Evolutionary conservation across 2,888 invertebrate species (phyloP).

Genomic region (Macaria liturata): DNA sequence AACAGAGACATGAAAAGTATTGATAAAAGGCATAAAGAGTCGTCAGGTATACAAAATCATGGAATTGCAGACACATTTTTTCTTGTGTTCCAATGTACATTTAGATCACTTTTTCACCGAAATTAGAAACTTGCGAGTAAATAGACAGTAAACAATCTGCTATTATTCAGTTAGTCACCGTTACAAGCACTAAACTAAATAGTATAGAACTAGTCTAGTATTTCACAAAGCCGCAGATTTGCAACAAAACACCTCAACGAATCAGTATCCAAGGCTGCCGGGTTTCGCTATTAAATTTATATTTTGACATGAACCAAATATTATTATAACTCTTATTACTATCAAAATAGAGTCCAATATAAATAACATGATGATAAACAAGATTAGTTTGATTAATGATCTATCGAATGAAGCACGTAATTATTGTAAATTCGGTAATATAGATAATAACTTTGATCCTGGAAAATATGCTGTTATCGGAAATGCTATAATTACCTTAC

Average conservation of each 20-base stretch:
- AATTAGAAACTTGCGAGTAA: no score
- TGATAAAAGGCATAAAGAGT: no score
- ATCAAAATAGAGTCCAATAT: slow-evolving; percentile 1
- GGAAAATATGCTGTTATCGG: not conserved
- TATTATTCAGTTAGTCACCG: not conserved
- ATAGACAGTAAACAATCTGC: no score
- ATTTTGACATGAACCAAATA: slow-evolving; percentile 26
- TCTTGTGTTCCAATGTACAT: no score
- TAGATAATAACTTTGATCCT: not conserved
- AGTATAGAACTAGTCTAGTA: slow-evolving; percentile 22
- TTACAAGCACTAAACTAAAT: not conserved
- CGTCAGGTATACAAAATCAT: no score
- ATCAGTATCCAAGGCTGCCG: slow-evolving; percentile 36
- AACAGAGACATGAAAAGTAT: no score
- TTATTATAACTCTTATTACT: slow-evolving; percentile 1
- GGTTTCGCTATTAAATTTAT: slow-evolving; percentile 31
- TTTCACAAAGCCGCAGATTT: slow-evolving; percentile 32
- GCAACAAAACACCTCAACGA: slow-evolving; percentile 38
- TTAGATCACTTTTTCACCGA: no score
- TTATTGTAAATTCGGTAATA: slow-evolving; percentile 9
- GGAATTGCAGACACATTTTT: no score
- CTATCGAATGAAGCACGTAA: slow-evolving; percentile 14
- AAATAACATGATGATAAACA: slow-evolving; percentile 2
- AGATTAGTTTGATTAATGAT: slow-evolving; percentile 1
- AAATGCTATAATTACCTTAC: no score